phyloP scores from a whole-genome alignment of 2,888 invertebrate species.

The Nymphalis c-album region DNA sequence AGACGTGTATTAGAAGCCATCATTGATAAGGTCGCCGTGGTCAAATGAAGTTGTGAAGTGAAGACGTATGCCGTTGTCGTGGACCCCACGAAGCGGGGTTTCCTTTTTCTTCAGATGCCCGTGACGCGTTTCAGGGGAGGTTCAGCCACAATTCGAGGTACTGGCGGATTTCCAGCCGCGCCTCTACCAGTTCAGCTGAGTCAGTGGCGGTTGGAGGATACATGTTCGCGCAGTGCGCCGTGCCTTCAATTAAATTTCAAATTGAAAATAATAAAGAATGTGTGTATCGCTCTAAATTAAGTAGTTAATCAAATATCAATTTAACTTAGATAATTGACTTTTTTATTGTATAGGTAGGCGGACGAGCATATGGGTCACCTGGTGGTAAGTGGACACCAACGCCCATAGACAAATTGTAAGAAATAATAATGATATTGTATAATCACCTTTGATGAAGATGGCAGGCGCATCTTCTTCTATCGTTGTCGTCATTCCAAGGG shows the following conservation, averaged over 20 bases:
- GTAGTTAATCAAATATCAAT: background rate
- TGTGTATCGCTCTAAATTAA: no score
- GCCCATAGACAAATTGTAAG: no score
- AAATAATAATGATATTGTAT: background rate
- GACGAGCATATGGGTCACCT: no score
- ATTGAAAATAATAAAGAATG: no score
- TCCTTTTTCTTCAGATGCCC: constrained; percentile 31
- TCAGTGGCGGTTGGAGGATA: constrained; percentile 88
- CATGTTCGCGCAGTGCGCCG: constrained; percentile 87
- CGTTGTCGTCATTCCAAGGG: constrained; percentile 85
- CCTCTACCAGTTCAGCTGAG: constrained; percentile 83
- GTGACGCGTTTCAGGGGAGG: constrained; percentile 32
- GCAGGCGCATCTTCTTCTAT: constrained; percentile 82
- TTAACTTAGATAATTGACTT: background rate
- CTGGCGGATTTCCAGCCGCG: constrained; percentile 83
- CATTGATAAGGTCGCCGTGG: constrained; percentile 17
- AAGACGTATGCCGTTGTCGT: constrained; percentile 22
- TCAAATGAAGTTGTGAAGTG: constrained; percentile 16
- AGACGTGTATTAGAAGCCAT: constrained; percentile 14
- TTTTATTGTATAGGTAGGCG: no score
- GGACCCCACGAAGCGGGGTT: constrained; percentile 22
- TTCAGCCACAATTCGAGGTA: constrained; percentile 82
- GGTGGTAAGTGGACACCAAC: no score
- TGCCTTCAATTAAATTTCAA: no score
- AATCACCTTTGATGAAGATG: constrained; percentile 87